Base-by-base conservation (phyloP, 2,113 vertebrate species). In the Speoplatyrhinus poulsoni region DNA sequence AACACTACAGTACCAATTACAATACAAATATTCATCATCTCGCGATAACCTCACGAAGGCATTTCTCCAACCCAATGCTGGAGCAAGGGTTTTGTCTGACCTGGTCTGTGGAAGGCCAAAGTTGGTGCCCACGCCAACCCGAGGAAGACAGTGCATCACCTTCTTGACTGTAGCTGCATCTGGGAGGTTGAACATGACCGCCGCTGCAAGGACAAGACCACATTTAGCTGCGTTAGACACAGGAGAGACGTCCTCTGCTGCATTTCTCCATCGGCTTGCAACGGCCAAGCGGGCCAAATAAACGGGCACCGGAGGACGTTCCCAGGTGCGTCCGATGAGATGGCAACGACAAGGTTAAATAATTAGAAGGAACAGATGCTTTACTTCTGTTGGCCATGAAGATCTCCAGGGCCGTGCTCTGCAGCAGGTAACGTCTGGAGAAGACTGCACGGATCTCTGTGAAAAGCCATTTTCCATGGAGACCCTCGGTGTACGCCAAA, bases 361-460 rank as follows among this genome's bases (percentile, higher is more conserved):
- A n/a, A 12, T 13, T 15, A n/a, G 49, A 16, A 64, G 9, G 1
- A 9, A 52, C 32, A 41, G 32, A n/a, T 7, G 59, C 55, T 78
- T 87, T 95, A 99, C 98, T 98, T 93, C 97, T 93, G 66, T 98
- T 99, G 83, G 97, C 96, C 96, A 99, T 95, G 89, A 99, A 98
- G 85, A 99, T 95, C 84, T 99, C 98, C 91, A 99, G 85, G 0
- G 96, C 96, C 10, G 97, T 97, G 64, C 97, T 99, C 83, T 99
- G 98, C 74, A 99, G 92, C 56, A 99, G 94, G 74, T 96, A 98
- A 71, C 96, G 96, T 41, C 98, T 93, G 70, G 96, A 98, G 90
- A 98, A 98, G 86, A 99, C 54, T 0, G 96, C 91, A 0, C 96
- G 93, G 77, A 99, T 96, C 90, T 99, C 98, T 15, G 95, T 94